phyloP scores from a whole-genome alignment of 2,113 vertebrate genomes.

The Oceanodroma tethys region DNA sequence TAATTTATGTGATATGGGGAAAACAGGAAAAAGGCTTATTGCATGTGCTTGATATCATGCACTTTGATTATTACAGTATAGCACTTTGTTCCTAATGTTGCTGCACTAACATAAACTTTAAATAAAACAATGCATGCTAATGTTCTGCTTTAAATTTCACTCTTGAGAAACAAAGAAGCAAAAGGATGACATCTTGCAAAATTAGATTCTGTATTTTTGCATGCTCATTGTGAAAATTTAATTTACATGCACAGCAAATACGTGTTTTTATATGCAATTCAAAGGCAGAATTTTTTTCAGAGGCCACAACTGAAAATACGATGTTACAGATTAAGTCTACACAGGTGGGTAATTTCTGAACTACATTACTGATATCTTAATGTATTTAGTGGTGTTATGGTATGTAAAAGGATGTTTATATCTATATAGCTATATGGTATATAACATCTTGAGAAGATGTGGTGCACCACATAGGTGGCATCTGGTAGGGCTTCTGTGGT shows the following conservation, averaged over 20 bases:
- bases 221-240: background rate
- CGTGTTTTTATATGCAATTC: background rate
- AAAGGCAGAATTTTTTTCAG: background rate
- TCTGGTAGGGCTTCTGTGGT: background rate
- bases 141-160: background rate
- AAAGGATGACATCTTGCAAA: background rate
- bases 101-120: background rate
- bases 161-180: background rate
- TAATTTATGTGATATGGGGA: background rate
- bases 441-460: background rate
- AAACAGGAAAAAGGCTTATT: background rate
- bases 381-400: background rate
- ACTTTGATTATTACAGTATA: background rate
- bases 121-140: background rate
- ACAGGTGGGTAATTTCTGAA: background rate
- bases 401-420: background rate
- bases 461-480: background rate
- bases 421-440: background rate
- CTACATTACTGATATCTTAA: background rate
- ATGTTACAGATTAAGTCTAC: background rate
- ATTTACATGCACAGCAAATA: background rate
- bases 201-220: background rate
- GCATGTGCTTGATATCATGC: background rate
- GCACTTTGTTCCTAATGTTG: background rate
- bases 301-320: background rate